Base-by-base conservation (phyloP, 2,113 vertebrate species). In the Falcunculus frontatus region DNA sequence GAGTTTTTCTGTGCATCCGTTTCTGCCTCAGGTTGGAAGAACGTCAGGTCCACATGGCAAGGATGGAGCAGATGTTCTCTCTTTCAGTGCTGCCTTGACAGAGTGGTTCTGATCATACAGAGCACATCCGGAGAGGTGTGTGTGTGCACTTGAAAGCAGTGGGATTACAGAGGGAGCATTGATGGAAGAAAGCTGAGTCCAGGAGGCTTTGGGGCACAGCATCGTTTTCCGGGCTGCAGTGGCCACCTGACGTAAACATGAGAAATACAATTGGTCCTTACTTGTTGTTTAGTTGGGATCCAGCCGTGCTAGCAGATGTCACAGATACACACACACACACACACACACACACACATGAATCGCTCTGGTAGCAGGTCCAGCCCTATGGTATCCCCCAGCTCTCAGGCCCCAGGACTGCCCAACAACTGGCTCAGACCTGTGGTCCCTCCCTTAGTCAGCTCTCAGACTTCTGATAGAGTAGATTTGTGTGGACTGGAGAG, bases 161-260 rank as follows among this genome's bases (percentile, higher is more conserved):
- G 53, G 46, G 30, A 37, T 57, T 21, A 20, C 17, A 84, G 87
- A 50, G 39, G 26, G 16, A 74, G 5, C 7, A 20, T 0, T 69
- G 32, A 2, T 16, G 32, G 19, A 64, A 22, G 57, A 14, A 79
- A 59, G 9, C 13, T 49, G 57, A 56, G 4, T 17, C 35, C 2
- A 1, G 60, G 41, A 65, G 25, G 7, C 33, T 63, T 59, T 0
- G 0, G 33, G 44, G 9, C 39, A 49, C 52, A 49, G 15, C 1
- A 3, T 27, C 0, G 0, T 75, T 83, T 52, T 63, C 25, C 11
- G 16, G 78, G 39, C 39, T 88, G 19, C 39, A 26, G 20, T 27
- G 30, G 32, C 44, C 41, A 33, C 49, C 27, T 47, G 49, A 39
- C 4, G 60, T n/a, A 52, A 53, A 81, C 8, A 19, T 13, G 33